Evolutionary conservation across 2,797 vertebrate species (phyloP), one percentile per base, ranked within the genome.

Genomic region (Hoplostethus atlanticus): DNA sequence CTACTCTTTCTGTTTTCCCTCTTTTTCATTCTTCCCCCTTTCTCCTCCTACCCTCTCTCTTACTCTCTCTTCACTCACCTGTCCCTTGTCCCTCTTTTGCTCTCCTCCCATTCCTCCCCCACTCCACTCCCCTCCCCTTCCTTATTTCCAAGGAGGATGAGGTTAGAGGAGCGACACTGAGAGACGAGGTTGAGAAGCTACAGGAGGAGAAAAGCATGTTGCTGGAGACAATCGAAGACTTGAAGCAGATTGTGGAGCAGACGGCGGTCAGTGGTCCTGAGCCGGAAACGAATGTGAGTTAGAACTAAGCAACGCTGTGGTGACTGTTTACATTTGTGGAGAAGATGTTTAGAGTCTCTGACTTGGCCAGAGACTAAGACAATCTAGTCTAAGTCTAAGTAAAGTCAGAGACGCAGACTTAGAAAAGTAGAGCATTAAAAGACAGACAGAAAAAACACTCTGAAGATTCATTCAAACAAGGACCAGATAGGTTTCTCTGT

Each of bases 141-240:
- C 25, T 59, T 66, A 51, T 76, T 69, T 30, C 31, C 68, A 65
- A 96, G 95, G 94, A 94, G 83, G 93, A 92, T 71, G 93, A 94
- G 69, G 74, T 93, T 34, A 77, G 68, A 76, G 91, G 82, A 65
- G 68, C 71, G 6, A 75, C 73, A 3, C 81, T 94, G 71, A 93
- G 80, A 75, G 91, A 92, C 21, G 91, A 94, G 88, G 89, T 94
- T 0, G 92, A 93, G 72, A 94, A 92, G 84, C 91, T 95, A 34
- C 92, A 94, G 12, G 89, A 93, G 82, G 93, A 96, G 86, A 95
- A 91, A 89, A 93, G 71, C 81, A 92, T 93, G 91, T 77, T 96
- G 89, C 84, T 95, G 77, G 92, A 95, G 84, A 93, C 93, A 4
- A 93, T 94, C 28, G 91, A 94, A 73, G 93, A 95, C 88, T 85